Percentiles rank a stretch among this genome's conserved stretches.
Evolutionary conservation across 2,797 vertebrate genomes (phyloP).

Genomic region (Lepilemur ruficaudatus): DNA sequence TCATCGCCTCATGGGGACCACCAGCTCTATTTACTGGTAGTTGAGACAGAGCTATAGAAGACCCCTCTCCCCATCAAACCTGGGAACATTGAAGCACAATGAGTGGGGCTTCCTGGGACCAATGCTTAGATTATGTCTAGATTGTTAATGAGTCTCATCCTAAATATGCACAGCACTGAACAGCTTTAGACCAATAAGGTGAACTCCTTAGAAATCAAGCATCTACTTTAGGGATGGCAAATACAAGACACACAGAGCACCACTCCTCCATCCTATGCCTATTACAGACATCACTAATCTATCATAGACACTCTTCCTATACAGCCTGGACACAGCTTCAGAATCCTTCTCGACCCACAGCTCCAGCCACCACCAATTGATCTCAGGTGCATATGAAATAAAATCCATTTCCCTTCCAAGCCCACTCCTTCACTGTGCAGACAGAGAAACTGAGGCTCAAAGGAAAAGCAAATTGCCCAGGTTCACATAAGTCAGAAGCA

Average conservation of each 20-base stretch:
- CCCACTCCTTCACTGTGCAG: background rate
- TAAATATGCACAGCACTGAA: background rate
- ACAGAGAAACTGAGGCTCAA: background rate
- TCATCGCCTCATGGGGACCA: background rate
- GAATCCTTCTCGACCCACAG: background rate
- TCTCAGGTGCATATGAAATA: background rate
- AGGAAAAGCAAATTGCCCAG: background rate
- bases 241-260: background rate
- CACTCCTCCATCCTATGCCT: rapidly evolving
- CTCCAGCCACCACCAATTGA: background rate
- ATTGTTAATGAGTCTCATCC: background rate
- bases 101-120: background rate
- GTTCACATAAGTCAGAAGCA: slow-evolving; percentile 25
- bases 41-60: background rate
- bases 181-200: background rate
- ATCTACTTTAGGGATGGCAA: background rate
- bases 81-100: background rate
- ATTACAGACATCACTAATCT: background rate
- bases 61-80: background rate
- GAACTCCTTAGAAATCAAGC: background rate
- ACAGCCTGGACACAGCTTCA: background rate
- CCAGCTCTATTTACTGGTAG: background rate
- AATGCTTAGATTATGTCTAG: background rate
- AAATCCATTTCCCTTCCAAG: background rate
- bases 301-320: background rate